Base-by-base conservation (phyloP, 2,113 vertebrate species). In the Hippocampus barbouri region DNA sequence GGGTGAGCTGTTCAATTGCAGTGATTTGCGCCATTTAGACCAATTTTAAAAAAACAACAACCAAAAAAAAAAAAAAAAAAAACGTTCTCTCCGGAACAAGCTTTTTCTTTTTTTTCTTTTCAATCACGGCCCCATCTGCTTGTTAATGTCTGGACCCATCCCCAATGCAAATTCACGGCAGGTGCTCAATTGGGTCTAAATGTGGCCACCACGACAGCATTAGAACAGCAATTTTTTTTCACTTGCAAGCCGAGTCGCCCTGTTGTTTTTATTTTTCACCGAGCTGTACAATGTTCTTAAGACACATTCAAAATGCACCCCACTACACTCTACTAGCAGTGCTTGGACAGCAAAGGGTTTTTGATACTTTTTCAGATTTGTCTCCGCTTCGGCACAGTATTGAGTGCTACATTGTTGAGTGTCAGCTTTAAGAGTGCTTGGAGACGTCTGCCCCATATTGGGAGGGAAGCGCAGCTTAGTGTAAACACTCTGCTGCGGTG, bases 361-460 rank as follows among this genome's bases (percentile, higher is more conserved):
- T 38, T 2, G 12, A 12, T 56, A 15, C 51, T 68, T 64, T 47
- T 56, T 62, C 61, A 49, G 8, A 61, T 73, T 53, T 53, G 27
- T 8, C 47, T 40, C 21, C 5, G 34, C 14, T 64, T 65, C 7
- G 30, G 15, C 30, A 45, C 7, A 62, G 9, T 47, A 47, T 12
- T 47, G 45, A 20, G 12, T 41, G 27, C 27, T 41, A 8, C 38
- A 56, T 11, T 20, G 3, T 9, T 63, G 8, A 40, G 23, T 25
- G 10, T 34, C 8, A 62, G 21, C 27, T 66, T 71, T 66, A 74
- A 45, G n/a, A 16, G 27, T 21, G 18, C 47, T 66, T 68, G 51
- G 21, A 27, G 56, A 60, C 57, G 34, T 71, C 60, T 15, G 53
- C 21, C 23, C 51, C 71, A 71, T 80, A 80, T 63, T 71, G 69